Percentiles rank a stretch among this genome's conserved stretches.
These are phyloP conservation scores for Masnerella sp. DNA, from an alignment of 2,888 invertebrate genomes.

Conservation along the genomic window DNA sequence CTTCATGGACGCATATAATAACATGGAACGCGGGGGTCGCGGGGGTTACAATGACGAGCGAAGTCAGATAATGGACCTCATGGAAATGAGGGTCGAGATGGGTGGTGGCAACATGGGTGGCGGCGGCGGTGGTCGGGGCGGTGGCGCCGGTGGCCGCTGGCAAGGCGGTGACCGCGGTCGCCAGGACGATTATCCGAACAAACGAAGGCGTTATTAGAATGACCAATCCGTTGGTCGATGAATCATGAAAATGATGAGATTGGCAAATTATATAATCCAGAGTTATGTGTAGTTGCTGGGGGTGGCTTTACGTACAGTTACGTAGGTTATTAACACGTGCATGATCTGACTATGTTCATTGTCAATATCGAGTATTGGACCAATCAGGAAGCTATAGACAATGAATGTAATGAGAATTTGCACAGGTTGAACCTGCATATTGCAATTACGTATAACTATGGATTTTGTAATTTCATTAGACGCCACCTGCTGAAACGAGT, in stretches of 20 bases:
- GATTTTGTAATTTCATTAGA: no score
- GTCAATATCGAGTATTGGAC: no score
- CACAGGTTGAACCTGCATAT: no score
- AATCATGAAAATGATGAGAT: no score
- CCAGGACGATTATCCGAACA: conserved; percentile 82
- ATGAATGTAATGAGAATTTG: no score
- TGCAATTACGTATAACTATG: no score
- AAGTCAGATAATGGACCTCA: conserved; percentile 76
- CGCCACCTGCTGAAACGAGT: no score
- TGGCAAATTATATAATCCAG: not conserved
- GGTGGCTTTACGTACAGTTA: no score
- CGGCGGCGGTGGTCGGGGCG: conserved; percentile 68
- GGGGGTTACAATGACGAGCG: conserved; percentile 77
- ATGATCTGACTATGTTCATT: no score
- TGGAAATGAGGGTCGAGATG: conserved; percentile 78
- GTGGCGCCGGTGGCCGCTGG: conserved; percentile 71
- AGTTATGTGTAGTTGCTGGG: no score
- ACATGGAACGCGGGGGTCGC: conserved; percentile 75
- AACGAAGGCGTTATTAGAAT: conserved; percentile 82
- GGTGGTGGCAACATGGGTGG: conserved; percentile 67
- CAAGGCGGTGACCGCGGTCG: conserved; percentile 50
- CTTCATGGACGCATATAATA: conserved; percentile 78
- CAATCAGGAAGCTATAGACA: no score
- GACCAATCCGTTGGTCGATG: not conserved
- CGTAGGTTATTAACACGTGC: no score